phyloP scores from a whole-genome alignment of 2,113 vertebrate genomes.

The Panthera leo region DNA sequence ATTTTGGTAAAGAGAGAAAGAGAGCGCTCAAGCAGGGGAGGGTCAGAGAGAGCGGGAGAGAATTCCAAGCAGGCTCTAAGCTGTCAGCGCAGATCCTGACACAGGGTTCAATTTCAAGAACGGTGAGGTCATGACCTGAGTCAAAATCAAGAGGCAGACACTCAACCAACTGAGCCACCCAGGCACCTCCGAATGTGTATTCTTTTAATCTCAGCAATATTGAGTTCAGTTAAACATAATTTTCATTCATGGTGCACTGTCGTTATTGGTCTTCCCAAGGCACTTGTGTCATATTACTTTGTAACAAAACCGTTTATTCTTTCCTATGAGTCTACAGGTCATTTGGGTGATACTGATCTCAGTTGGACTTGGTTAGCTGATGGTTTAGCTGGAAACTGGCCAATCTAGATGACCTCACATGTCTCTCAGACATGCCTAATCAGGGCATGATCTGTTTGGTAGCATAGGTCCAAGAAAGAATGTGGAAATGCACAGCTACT shows the following conservation, averaged over 20 bases:
- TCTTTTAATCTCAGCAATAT: background rate
- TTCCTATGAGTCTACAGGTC: background rate
- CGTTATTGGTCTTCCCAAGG: background rate
- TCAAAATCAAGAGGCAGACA: too few relatives aligned
- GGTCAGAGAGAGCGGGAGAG: too few relatives aligned
- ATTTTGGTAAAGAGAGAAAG: too few relatives aligned
- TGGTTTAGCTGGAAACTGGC: background rate
- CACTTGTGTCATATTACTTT: background rate
- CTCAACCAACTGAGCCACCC: too few relatives aligned
- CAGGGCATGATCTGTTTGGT: background rate
- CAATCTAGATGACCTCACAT: background rate
- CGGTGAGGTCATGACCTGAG: too few relatives aligned
- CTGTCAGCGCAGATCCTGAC: too few relatives aligned
- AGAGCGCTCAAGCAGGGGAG: too few relatives aligned
- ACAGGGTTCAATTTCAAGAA: too few relatives aligned
- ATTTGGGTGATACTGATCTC: background rate
- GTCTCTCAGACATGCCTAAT: background rate
- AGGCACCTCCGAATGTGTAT: background rate
- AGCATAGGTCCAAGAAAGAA: background rate
- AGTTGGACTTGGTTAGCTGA: background rate
- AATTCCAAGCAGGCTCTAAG: too few relatives aligned
- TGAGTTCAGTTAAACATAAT: background rate
- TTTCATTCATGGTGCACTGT: background rate
- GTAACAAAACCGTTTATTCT: background rate
- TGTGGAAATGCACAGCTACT: background rate